Evolutionary conservation across 2,797 vertebrate genomes (phyloP).

Genomic region (Pitangus sulphuratus): DNA sequence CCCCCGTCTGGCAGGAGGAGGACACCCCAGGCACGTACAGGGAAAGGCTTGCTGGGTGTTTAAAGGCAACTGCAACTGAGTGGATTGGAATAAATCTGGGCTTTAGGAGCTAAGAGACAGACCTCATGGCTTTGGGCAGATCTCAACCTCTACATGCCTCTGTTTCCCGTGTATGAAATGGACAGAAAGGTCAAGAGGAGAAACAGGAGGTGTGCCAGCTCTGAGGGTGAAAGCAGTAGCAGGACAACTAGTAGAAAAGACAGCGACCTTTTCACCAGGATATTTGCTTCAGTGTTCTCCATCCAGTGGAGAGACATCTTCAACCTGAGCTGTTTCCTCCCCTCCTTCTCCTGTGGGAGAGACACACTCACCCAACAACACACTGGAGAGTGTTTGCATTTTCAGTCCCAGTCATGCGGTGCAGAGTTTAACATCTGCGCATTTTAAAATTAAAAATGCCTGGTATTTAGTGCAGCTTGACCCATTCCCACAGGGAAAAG

Average conservation of each 20-base stretch:
- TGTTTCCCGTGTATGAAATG: not conserved
- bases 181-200: not conserved
- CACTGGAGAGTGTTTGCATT: not conserved
- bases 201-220: not conserved
- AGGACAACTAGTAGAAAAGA: not conserved
- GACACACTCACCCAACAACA: fast-evolving
- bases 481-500: not conserved
- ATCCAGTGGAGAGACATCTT: fast-evolving
- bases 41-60: not conserved
- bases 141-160: not conserved
- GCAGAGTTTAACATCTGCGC: not conserved
- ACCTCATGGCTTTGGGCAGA: not conserved
- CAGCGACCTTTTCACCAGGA: not conserved
- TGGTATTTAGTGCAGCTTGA: not conserved
- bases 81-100: not conserved
- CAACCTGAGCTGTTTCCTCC: not conserved
- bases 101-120: not conserved
- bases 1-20: not conserved
- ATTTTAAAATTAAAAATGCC: not conserved
- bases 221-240: no score
- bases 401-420: not conserved
- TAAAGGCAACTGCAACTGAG: not conserved
- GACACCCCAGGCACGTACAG: not conserved
- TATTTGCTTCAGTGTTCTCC: not conserved
- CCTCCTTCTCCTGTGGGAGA: not conserved